Base-by-base conservation (phyloP, 2,113 vertebrate genomes). In the Phrynosoma blainvillii region DNA sequence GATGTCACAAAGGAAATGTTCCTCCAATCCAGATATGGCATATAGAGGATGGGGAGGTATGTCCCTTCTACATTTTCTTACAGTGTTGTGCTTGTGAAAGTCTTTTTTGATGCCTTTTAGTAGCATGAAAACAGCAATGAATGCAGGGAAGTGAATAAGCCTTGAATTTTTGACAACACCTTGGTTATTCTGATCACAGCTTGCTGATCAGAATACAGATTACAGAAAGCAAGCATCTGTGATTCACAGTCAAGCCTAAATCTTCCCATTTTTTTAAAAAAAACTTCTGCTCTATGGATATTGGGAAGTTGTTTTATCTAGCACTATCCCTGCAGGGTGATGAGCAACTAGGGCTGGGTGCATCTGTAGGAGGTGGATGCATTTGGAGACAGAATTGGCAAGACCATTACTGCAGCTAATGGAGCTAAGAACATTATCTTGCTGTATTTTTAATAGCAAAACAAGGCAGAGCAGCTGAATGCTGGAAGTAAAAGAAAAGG, bases 141-240 rank as follows among this genome's bases (percentile, higher is more conserved):
- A 91, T 88, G 93, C 93, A 79, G 86, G 95, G 95, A 96, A 97
- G 97, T 98, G 98, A 97, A 97, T 96, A 97, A 96, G 96, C 93
- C 93, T 96, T 98, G 97, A 97, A 98, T 98, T 95, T 98, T 98
- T 98, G 97, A 98, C 98, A 98, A 98, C 98, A 97, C 97, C 96
- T 96, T 97, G 97, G 97, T 93, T 97, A 98, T 98, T 98, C 97
- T 96, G 97, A 97, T 98, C 97, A 97, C 97, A 97, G 97, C 96
- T 94, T 0, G 40, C 95, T 90, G 93, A 96, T 96, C 91, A 93
- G 96, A 96, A 96, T 97, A 96, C 96, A 95, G 97, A 97, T 97
- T 92, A 96, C 95, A 86, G 86, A 93, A 95, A 52, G 95, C 95
- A 97, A 96, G 94, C 87, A 0, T 94, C 95, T 56, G 68, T 94